Conservation (phyloP, 1,140 invertebrate species). For the Aphis gossypii region DNA sequence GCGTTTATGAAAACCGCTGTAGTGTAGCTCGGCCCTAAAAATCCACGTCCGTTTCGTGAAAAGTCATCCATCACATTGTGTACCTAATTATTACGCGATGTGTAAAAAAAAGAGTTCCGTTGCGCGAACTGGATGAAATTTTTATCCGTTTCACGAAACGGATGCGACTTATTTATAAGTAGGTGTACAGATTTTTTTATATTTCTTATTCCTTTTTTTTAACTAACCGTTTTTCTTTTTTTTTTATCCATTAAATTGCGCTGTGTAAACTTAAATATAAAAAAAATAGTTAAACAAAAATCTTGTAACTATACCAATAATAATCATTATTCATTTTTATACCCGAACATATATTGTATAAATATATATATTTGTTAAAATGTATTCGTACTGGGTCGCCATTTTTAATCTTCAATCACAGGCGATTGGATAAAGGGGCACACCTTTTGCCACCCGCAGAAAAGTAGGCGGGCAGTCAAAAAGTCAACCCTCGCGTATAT, state of each 20-base stretch:
- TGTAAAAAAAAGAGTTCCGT: too few species aligned
- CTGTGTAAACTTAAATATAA: background rate
- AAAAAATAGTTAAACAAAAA: background rate
- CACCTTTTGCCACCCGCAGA: slow-evolving; percentile 56
- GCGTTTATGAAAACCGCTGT: too few species aligned
- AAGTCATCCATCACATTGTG: too few species aligned
- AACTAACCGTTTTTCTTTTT: background rate
- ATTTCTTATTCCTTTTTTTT: background rate
- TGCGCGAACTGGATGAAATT: too few species aligned
- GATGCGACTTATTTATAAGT: too few species aligned
- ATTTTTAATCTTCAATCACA: slow-evolving; percentile 55
- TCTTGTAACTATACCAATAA: background rate
- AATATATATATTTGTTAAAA: background rate
- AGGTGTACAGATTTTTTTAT: too few species aligned
- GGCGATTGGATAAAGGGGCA: slow-evolving; percentile 51
- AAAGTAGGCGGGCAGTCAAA: slow-evolving; percentile 58
- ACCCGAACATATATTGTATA: background rate
- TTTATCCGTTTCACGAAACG: too few species aligned
- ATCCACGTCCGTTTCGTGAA: too few species aligned
- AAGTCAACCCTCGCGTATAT: slow-evolving; percentile 53
- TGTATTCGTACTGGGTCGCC: slow-evolving; percentile 35
- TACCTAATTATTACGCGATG: too few species aligned
- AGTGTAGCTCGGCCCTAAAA: too few species aligned
- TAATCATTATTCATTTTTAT: background rate
- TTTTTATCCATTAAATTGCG: background rate